Conservation (phyloP, 2,888 invertebrate species). For the Caenorhabditis sulstoni region DNA sequence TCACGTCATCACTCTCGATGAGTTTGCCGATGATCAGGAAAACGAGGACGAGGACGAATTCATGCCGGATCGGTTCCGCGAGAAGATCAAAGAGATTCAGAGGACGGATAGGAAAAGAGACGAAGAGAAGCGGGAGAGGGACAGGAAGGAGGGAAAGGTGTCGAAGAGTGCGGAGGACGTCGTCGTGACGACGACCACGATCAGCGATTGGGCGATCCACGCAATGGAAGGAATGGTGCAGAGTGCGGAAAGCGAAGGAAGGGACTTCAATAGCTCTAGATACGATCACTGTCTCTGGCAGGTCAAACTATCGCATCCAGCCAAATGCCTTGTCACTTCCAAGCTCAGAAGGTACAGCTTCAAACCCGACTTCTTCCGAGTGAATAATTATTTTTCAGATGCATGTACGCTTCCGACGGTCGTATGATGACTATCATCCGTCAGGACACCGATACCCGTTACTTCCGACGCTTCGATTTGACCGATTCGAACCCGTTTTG, state of each 20-base stretch:
- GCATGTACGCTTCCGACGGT: constrained; percentile 54
- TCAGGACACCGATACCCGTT: constrained; percentile 48
- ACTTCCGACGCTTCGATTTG: constrained; percentile 52
- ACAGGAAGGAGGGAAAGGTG: constrained; percentile 30
- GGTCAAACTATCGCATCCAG: constrained; percentile 33
- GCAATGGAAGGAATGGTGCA: constrained; percentile 76
- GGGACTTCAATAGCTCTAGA: constrained; percentile 18
- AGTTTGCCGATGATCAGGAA: constrained; percentile 15
- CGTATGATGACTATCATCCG: constrained; percentile 48
- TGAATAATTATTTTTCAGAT: no score
- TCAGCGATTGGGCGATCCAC: constrained; percentile 79
- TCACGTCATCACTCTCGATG: constrained; percentile 57
- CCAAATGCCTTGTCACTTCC: constrained; percentile 35
- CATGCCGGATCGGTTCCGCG: constrained; percentile 36
- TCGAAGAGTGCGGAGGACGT: constrained; percentile 42
- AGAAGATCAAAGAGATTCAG: constrained; percentile 41
- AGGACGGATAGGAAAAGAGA: constrained; percentile 9
- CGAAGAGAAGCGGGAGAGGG: constrained; percentile 34
- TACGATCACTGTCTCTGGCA: constrained; percentile 55
- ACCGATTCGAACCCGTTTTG: constrained; percentile 65
- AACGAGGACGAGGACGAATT: constrained; percentile 60
- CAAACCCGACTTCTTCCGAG: not conserved
- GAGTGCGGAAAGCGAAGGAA: constrained; percentile 68
- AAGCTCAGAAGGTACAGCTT: constrained; percentile 41
- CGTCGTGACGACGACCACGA: constrained; percentile 66